Base-by-base conservation (phyloP, 1,140 invertebrate genomes). In the Helicoverpa armigera region DNA sequence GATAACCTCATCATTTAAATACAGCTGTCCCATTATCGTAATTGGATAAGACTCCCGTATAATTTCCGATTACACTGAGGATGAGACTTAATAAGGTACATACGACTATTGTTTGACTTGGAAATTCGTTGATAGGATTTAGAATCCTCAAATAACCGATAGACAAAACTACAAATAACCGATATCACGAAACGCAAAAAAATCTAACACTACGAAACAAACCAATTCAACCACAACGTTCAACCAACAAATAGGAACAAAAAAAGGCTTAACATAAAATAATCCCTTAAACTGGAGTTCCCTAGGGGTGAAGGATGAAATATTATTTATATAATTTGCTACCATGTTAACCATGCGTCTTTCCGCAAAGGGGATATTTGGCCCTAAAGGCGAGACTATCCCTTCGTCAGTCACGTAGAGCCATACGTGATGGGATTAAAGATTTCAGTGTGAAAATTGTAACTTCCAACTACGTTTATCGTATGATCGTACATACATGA, bases 291-390 rank as follows among this genome's bases (percentile, higher is more conserved):
- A 0, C 50, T 16, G 35, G 13, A 9, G 16, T 14, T 50, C 56
- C 54, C 72, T 48, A 7, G 56, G 16, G 54, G 53, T 43, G 18
- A 35, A 61, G 56, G 14, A 60, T 75, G 72, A 75, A 60, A 75
- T 75, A 75, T 75, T 75, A 75, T 60, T 60, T 75, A 56, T 75
- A 61, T 75, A 75, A 75, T 60, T 60, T 75, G 31, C 31, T 60
- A 58, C 72, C 29, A 58, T 75, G 72, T 75, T 75, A 75, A 56
- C 31, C 72, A 75, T 75, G 43, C n/a, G 54, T n/a, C 13, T 61
- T 75, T 75, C 61, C 43, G 56, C 53, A 53, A 50, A 75, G 14
- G 54, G 35, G 31, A 14, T 16, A 65, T 10, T 14, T 56, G n/a
- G 13, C 70, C 70, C 31, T 16, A 48, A 75, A 75, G 31, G 56